Percentiles rank a stretch among this genome's conserved stretches.
Evolutionary conservation across 2,797 vertebrate species (phyloP).

Genomic region (Adelosebastes latens): DNA sequence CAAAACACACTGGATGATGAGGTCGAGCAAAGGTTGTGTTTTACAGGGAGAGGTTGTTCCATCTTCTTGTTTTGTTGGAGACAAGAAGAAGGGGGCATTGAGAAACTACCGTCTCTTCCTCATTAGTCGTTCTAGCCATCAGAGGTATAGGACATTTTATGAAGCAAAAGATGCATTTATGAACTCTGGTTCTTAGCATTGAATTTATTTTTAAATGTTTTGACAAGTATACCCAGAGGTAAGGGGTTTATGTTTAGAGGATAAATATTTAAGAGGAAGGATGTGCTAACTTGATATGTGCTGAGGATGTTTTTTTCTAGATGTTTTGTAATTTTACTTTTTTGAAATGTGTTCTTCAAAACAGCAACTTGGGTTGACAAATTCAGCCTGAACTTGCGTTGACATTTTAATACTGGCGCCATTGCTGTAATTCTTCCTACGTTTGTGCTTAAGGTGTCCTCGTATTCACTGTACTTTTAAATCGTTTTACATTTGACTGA

Average conservation of each 20-base stretch:
- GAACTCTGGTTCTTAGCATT: not conserved
- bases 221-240: not conserved
- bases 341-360: not conserved
- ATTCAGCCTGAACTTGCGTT: not conserved
- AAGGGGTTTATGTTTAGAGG: not conserved
- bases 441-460: not conserved
- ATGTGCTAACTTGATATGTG: not conserved
- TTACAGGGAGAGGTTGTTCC: not conserved
- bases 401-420: not conserved
- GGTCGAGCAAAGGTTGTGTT: constrained; percentile 12
- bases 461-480: not conserved
- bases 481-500: constrained; percentile 3
- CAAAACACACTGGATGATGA: not conserved
- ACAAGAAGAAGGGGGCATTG: not conserved
- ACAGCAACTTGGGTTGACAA: not conserved
- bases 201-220: not conserved
- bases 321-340: not conserved
- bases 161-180: not conserved
- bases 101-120: not conserved
- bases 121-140: not conserved
- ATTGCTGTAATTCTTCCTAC: not conserved
- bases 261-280: not conserved
- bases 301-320: not conserved
- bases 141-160: not conserved
- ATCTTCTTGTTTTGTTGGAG: not conserved